Percentiles rank a stretch among this genome's conserved stretches.
phyloP scores from a whole-genome alignment of 2,888 invertebrate genomes.

The Amaurobius ferox region DNA sequence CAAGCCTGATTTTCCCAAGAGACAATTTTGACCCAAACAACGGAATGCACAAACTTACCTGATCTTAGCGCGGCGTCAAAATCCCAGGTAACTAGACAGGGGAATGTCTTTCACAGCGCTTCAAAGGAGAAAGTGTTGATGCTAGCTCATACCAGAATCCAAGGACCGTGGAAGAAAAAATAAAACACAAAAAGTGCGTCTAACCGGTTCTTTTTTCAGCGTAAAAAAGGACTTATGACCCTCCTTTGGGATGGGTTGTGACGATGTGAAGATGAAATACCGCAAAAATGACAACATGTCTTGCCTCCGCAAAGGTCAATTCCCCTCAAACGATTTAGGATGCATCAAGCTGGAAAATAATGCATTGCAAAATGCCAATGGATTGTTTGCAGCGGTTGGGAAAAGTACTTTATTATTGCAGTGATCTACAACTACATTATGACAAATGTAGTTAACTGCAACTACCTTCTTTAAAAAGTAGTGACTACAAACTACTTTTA shows the following conservation, averaged over 20 bases:
- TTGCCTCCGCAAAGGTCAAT: not conserved
- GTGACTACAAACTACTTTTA: too few species aligned
- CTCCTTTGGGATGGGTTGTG: constrained; percentile 10
- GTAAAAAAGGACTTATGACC: constrained; percentile 38
- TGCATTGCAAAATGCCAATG: too few species aligned
- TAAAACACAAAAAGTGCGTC: constrained; percentile 13
- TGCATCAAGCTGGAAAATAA: too few species aligned
- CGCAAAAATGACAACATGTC: not conserved
- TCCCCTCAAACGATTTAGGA: not conserved
- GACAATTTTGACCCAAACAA: too few species aligned
- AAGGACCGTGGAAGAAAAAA: not conserved
- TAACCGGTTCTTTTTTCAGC: constrained; percentile 50
- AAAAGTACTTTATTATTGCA: too few species aligned
- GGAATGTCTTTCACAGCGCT: not conserved
- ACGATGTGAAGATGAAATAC: not conserved
- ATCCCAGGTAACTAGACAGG: not conserved
- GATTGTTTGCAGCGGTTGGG: too few species aligned
- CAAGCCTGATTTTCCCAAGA: too few species aligned
- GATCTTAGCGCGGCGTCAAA: not conserved
- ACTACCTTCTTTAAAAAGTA: too few species aligned
- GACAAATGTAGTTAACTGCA: too few species aligned
- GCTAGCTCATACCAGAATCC: not conserved
- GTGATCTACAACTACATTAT: too few species aligned
- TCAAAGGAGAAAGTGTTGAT: not conserved
- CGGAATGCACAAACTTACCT: not conserved